Evolutionary conservation across 1,140 invertebrate species (phyloP), one percentile per base, ranked within the genome.

Genomic region (Drosophila lacertosa): DNA sequence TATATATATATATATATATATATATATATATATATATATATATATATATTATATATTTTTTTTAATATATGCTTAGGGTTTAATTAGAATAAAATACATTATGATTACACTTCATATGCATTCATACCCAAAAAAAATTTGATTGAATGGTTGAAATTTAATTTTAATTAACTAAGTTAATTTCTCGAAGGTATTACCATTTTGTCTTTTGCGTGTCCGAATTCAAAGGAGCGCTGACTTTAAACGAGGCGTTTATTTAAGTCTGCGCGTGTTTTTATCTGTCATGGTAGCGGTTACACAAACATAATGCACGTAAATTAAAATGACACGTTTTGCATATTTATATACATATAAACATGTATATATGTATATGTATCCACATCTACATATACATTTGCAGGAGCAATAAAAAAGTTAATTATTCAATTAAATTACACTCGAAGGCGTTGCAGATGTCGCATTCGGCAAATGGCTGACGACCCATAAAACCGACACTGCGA

Each of bases 341-440:
- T 62, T 77, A 70, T 65, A 55, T 20, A 55, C 11, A 48, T 15
- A n/a, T n/a, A n/a, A n/a, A n/a, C n/a, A 26, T 2, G 24, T 26
- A 29, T 29, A 29, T 29, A 29, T 7, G 6, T 29, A 9, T 7
- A 29, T 9, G 4, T 7, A 29, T 1, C 0, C 26, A 48, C 39
- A 40, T 20, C 10, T 33, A 37, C 26, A 47, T 35, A 47, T n/a
- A 44, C 59, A 44, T 62, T 77, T 45, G 64, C 65, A 63, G 65
- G 24, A 57, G 74, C 82, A 88, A 86, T 88, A 86, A 88, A 88
- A 86, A 88, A 80, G 86, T 86, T 86, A 86, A 86, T 86, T 86
- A 86, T 86, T 86, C 82, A 86, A 86, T 86, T 86, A 88, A 86
- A 86, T 88, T 86, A 84, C 81, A 84, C 81, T 88, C 73, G 73